These are phyloP conservation scores for Crenichthys baileyi DNA, from an alignment of 2,797 vertebrate species.

Conservation along the genomic window DNA sequence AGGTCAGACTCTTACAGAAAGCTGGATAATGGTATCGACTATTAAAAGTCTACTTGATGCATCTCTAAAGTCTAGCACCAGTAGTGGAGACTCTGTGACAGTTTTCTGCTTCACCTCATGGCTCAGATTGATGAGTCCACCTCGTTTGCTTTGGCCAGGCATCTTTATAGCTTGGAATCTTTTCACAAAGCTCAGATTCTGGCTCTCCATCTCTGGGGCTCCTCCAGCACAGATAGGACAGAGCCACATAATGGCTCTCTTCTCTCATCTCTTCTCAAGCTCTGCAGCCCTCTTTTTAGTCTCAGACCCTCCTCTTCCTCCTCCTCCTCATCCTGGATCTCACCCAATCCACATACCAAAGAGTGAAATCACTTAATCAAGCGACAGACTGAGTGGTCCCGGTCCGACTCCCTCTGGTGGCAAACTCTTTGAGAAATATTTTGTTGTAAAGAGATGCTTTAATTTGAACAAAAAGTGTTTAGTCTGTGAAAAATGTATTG, in stretches of 20 bases:
- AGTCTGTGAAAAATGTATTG: constrained; percentile 16
- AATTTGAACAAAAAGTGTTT: constrained; percentile 19
- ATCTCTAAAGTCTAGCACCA: not conserved
- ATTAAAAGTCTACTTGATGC: not conserved
- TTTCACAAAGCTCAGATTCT: constrained; percentile 52
- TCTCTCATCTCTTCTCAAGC: constrained; percentile 61
- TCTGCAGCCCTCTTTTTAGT: constrained; percentile 44
- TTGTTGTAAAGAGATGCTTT: constrained; percentile 26
- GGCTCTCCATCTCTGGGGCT: constrained; percentile 50
- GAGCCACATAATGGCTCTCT: constrained; percentile 47
- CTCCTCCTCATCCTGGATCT: constrained; percentile 25
- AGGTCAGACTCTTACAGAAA: not conserved
- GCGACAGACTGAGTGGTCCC: constrained; percentile 28
- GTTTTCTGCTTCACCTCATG: constrained; percentile 21
- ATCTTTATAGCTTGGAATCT: constrained; percentile 38
- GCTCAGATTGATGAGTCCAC: constrained; percentile 24
- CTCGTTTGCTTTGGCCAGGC: constrained; percentile 37
- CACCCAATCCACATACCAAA: constrained; percentile 48
- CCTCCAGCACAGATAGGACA: constrained; percentile 57
- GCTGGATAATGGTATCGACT: not conserved
- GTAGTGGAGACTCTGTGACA: constrained; percentile 23
- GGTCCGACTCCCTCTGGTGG: constrained; percentile 46
- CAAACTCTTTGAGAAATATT: constrained; percentile 33
- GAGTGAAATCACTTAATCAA: constrained; percentile 60
- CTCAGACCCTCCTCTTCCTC: constrained; percentile 9